Base-by-base conservation (phyloP, 1,140 invertebrate genomes). In the Tetragonula clypearis region DNA sequence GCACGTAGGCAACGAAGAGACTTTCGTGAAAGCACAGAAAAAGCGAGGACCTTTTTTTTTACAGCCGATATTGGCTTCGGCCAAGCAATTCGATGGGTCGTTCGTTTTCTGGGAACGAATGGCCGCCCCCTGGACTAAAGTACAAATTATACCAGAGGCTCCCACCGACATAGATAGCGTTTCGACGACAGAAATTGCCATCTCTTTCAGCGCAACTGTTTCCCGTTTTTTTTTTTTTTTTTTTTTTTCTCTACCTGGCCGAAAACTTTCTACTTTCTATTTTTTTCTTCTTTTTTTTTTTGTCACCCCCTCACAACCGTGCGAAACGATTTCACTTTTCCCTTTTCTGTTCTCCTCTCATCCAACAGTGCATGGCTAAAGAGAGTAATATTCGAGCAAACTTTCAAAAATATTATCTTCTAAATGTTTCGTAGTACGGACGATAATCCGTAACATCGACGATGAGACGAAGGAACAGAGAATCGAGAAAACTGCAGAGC, bases 191-290 rank as follows among this genome's bases (percentile, higher is more conserved):
- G 66, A 88, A 92, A 88, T 82, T 85, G 83, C 30, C 79, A 87
- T 82, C 62, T 76, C 79, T 83, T 82, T 82, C 82, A 35, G 58
- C 9, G 2, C 56, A 56, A 21, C 49, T 19, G 15, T 53, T 73
- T 55, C n/a, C 49, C 35, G 26, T 30, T 87, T 55, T 62, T 55
- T 62, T 56, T 82, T n/a, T 30, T 87, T 55, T 62, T 55, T 62
- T 56, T 87, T 55, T 62, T 55, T 62, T 56, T 82, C 87, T 90
- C 85, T 91, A 92, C 90, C 91, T 92, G 91, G 30, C n/a, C 79
- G 23, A 66, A 87, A 92, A 90, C 92, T 93, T 93, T 93, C 92
- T 91, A 92, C 85, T 92, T 92, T 91, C 87, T 82, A 17, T 58
- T 58, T 17, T 58, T 19, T 19, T 58, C 15, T 17, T 26, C 14